Base-by-base conservation (phyloP, 1,140 invertebrate species). In the Cataglyphis hispanica region DNA sequence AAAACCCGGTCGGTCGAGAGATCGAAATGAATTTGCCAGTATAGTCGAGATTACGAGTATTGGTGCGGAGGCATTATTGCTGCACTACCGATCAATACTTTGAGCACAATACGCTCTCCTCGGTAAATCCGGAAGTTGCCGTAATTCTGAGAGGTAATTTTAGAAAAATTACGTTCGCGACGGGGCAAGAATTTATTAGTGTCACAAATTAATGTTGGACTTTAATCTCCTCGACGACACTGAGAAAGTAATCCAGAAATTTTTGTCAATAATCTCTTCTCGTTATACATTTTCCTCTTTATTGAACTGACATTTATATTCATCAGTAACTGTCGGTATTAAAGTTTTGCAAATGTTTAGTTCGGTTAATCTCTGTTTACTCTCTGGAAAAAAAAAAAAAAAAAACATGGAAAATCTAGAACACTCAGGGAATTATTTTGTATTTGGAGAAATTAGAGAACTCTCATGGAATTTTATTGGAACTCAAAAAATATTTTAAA, bases 41-140 rank as follows among this genome's bases (percentile, higher is more conserved):
- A 83, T 72, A 27, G 67, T 83, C 40, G 78, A 83, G 78, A 72
- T 83, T 83, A 74, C 53, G 25, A 74, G 67, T 61, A 83, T 83
- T 72, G 78, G 78, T 46, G 78, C 78, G 19, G 31, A n/a, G 31
- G 78, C 67, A 83, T 69, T 43, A 72, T 53, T 43, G 78, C 78
- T 25, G 53, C 37, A 43, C 67, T 83, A 74, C 78, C 78, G 78
- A 83, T 83, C 78, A 74, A 83, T 83, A 83, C 67, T 53, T 58
- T 69, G 37, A 72, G 53, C 43, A 83, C 78, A 83, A 83, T 83
- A 60, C 67, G 78, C 37, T 83, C 60, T 72, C 22, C 56, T 74
- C 78, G 67, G 37, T 72, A 27, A 70, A 74, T 83, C 67, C 53
- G 67, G 37, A 40, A 74, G 78, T 72, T 13, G 27, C 60, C 56